Conservation (phyloP, 1,140 invertebrate genomes). For the Philaenus spumarius region DNA sequence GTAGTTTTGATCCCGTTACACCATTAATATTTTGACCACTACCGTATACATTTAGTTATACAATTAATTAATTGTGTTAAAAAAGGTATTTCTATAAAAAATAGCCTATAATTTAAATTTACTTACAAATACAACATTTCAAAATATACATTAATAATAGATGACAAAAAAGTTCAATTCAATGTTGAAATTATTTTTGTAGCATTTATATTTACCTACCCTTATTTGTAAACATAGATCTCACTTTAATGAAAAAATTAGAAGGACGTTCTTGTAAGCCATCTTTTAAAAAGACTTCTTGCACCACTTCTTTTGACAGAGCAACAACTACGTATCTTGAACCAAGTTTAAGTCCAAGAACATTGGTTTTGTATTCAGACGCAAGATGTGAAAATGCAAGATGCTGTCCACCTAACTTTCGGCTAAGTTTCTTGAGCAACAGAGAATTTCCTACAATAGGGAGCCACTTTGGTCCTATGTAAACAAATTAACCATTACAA, state of each 20-base stretch:
- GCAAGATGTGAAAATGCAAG: constrained; percentile 51
- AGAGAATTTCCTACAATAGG: constrained; percentile 57
- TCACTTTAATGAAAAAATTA: constrained; percentile 59
- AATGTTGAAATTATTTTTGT: no score
- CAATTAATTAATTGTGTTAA: constrained; percentile 11
- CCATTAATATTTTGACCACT: no score
- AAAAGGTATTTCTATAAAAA: not conserved
- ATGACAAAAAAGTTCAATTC: no score
- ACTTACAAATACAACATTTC: not conserved
- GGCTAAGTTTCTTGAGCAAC: constrained; percentile 47
- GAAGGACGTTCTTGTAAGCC: constrained; percentile 66
- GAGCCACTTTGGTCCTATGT: constrained; percentile 61
- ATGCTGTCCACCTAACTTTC: constrained; percentile 52
- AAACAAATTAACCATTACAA: no score
- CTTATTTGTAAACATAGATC: constrained; percentile 59
- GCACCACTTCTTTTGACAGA: constrained; percentile 48
- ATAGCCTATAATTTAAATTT: not conserved
- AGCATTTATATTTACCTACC: constrained; percentile 38
- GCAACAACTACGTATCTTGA: constrained; percentile 53
- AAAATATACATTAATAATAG: no score
- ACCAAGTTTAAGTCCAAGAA: constrained; percentile 61
- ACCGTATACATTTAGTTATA: not conserved
- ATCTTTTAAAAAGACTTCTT: constrained; percentile 52
- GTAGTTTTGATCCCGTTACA: no score
- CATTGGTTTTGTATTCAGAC: constrained; percentile 50